These are phyloP conservation scores for Lasioglossum zephyrum DNA, from an alignment of 2,888 invertebrate species.

Conservation along the genomic window DNA sequence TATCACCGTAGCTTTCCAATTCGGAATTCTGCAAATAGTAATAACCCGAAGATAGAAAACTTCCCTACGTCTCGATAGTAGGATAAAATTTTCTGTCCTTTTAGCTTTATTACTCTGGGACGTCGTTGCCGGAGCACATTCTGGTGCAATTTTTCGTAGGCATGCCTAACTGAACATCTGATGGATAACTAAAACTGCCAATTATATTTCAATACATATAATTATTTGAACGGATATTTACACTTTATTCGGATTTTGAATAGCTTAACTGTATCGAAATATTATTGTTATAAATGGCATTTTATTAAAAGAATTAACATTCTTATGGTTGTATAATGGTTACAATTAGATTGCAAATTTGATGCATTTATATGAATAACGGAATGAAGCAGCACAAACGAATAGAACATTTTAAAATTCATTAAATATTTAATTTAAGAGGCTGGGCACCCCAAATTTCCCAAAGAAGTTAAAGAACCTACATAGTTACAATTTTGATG, in stretches of 20 bases:
- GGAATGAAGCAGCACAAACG: neutral
- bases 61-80: neutral
- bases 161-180: neutral
- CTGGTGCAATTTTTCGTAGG: neutral
- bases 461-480: too few species aligned
- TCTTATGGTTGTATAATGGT: neutral
- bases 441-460: too few species aligned
- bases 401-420: neutral
- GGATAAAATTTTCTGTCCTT: neutral
- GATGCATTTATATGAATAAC: neutral
- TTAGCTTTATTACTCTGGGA: neutral
- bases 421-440: too few species aligned
- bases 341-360: neutral
- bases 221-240: neutral
- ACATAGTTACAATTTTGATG: too few species aligned
- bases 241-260: neutral
- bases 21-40: neutral
- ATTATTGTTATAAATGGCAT: too few species aligned
- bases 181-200: neutral
- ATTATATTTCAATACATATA: neutral
- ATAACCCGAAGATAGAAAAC: constrained; percentile 6
- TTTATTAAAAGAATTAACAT: neutral
- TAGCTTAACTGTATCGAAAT: too few species aligned
- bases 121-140: neutral
- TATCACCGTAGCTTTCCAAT: constrained; percentile 33